phyloP scores from a whole-genome alignment of 1,140 invertebrate genomes.

The Cydia splendana region DNA sequence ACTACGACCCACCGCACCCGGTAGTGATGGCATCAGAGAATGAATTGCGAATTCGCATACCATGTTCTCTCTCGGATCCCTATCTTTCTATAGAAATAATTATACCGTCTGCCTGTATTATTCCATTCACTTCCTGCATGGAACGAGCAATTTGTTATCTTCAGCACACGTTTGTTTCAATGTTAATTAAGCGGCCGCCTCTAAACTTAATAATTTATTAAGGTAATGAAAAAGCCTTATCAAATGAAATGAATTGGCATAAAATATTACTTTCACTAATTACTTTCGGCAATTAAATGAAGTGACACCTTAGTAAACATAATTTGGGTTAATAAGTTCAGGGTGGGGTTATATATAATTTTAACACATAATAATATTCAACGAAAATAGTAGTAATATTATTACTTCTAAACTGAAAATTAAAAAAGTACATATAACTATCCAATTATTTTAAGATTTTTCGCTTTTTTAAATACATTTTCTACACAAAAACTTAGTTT shows the following conservation, averaged over 20 bases:
- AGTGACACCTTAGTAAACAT: neutral
- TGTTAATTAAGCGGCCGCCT: neutral
- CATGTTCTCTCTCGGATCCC: slow-evolving; percentile 3
- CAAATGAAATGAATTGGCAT: slow-evolving; percentile 7
- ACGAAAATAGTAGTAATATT: no score
- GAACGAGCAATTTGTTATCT: slow-evolving; percentile 3
- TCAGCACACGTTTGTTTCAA: slow-evolving; percentile 3
- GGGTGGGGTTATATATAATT: neutral
- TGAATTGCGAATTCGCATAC: slow-evolving; percentile 27
- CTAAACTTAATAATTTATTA: neutral
- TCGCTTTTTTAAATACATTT: no score
- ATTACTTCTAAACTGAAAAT: no score
- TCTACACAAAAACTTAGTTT: no score
- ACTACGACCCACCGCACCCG: slow-evolving; percentile 7
- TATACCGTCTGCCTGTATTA: slow-evolving; percentile 15
- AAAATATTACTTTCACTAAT: slow-evolving; percentile 13
- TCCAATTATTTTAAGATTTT: no score
- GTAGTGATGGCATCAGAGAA: slow-evolving; percentile 24
- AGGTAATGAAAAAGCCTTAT: neutral
- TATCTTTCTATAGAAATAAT: slow-evolving; percentile 23
- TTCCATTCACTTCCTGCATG: slow-evolving; percentile 21
- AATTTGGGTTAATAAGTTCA: neutral
- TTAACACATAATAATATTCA: neutral
- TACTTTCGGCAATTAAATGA: neutral
- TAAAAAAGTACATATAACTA: no score